Evolutionary conservation across 2,888 invertebrate genomes (phyloP).

Genomic region (Melinaea menophilus): DNA sequence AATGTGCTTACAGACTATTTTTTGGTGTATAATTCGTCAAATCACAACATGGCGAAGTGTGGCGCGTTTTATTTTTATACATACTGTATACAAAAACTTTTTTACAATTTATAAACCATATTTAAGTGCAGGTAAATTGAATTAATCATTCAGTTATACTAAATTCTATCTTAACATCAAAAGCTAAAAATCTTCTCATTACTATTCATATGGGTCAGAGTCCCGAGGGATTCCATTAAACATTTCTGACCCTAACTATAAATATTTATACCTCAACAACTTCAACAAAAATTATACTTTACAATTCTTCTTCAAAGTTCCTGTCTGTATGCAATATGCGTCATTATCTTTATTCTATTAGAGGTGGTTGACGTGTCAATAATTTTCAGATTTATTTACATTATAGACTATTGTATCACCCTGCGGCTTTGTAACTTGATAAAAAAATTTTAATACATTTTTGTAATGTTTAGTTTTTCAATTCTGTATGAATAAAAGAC

Average conservation of each 20-base stretch:
- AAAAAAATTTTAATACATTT: not conserved
- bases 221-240: constrained; percentile 11
- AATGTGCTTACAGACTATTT: no score
- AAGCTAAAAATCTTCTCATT: constrained; percentile 1
- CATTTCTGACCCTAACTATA: constrained; percentile 20
- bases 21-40: no score
- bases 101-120: no score
- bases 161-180: not conserved
- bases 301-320: constrained; percentile 19
- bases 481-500: not conserved
- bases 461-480: not conserved
- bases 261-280: constrained; percentile 33
- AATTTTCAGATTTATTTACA: constrained; percentile 7
- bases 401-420: not conserved
- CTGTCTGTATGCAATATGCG: constrained; percentile 11
- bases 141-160: no score
- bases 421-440: not conserved
- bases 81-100: no score
- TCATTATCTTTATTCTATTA: not conserved
- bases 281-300: constrained; percentile 30
- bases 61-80: no score
- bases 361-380: not conserved
- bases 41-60: no score
- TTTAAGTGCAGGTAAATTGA: no score
- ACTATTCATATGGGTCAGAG: constrained; percentile 12